Evolutionary conservation across 23 tunicate species (phyloP), one percentile per base, ranked within the genome.

Genomic region (Aplidium turbinatum): DNA sequence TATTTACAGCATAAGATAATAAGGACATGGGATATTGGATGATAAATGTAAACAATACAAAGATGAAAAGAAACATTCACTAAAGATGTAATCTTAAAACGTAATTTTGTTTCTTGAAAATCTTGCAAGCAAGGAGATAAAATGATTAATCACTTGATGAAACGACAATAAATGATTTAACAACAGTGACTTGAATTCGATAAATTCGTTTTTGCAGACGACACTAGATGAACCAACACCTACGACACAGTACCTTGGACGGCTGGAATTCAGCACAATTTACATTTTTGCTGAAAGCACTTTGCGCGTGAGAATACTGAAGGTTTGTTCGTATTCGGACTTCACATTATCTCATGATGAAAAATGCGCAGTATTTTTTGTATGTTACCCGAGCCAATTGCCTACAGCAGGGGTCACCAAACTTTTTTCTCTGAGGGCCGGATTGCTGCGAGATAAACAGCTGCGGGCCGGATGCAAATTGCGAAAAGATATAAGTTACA

Each of bases 201-300:
- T 42, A 9, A 16, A 9, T 9, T 9, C 13, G 16, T 42, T 9
- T 42, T 42, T 42, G 13, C 11, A 42, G 16, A 9, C 16, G 50
- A 16, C 31, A 4, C 23, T 36, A 46, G 31, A n/a, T 47, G 33
- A 47, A 64, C 86, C 80, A 19, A 71, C 63, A 51, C 52, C 74
- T 0, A 38, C 62, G 31, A 13, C 76, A 4, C 78, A 73, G n/a
- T 72, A 65, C 58, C 48, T 80, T 1, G 94, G 94, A 33, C 63
- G 57, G 39, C 80, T 87, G 52, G 82, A 87, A 35, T 87, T 79
- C 65, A 73, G 81, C 31, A 84, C 84, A 11, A 58, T 77, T 7
- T 87, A 79, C 65, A 33, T 47, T 0, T 87, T 87, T 78, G 67
- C 76, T 21, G 84, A 75, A 22, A 65, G 31, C 54, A 79, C 86